Evolutionary conservation across 2,797 vertebrate genomes (phyloP).

Genomic region (Characodon lateralis): DNA sequence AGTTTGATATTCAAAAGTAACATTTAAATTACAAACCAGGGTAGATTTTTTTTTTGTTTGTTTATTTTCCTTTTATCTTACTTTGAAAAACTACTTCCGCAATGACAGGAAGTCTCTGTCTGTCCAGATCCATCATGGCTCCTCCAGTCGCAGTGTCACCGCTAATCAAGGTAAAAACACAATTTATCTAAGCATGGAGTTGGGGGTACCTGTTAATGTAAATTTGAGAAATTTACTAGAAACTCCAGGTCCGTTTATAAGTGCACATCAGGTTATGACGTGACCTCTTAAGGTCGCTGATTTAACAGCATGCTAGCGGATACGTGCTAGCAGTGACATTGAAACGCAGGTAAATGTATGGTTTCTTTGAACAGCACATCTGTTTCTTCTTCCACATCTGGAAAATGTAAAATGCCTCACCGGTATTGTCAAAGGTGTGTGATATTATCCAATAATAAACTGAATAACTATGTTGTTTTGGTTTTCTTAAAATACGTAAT

Average conservation of each 20-base stretch:
- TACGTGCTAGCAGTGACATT: conserved; percentile 67
- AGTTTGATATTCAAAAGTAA: not conserved
- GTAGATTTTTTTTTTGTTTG: not conserved
- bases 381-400: not conserved
- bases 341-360: conserved; percentile 26
- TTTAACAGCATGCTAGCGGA: conserved; percentile 29
- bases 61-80: not conserved
- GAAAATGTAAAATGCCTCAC: not conserved
- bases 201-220: not conserved
- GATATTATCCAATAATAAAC: not conserved
- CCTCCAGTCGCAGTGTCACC: conserved; percentile 89
- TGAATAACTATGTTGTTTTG: not conserved
- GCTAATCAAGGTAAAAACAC: conserved; percentile 86
- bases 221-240: accelerated
- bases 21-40: not conserved
- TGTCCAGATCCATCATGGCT: conserved; percentile 78
- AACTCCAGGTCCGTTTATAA: accelerated
- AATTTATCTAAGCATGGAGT: accelerated
- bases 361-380: not conserved
- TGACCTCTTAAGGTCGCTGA: no score
- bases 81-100: conserved; percentile 37
- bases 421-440: no score
- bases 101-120: conserved; percentile 30
- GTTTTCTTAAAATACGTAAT: not conserved
- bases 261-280: accelerated